Evolutionary conservation across 2,888 invertebrate genomes (phyloP), one percentile per base, ranked within the genome.

Genomic region (Gortyna flavago): DNA sequence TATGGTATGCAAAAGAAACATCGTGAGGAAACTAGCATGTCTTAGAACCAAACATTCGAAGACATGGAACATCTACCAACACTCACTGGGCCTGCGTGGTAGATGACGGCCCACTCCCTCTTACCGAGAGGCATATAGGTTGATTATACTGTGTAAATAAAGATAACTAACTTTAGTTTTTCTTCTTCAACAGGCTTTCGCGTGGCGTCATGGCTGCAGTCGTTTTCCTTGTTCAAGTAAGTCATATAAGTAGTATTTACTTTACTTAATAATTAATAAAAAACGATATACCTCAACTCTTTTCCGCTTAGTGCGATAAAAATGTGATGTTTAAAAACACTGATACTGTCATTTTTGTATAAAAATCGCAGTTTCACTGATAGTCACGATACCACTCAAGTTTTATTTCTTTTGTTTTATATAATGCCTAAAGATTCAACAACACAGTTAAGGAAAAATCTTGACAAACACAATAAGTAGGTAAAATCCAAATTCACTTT

Each of bases 141-240:
- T 25, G 25, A 25, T 54, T 54, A 54, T 54, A 25, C 54, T 35
- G 16, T 29, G 2, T 29, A 29, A 61, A 29, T 44, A 44, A 54
- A 5, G 8, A 54, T 76, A 29, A 44, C 13, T 61, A 62, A 77
- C 9, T n/a, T 59, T 57, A 7, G 1, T 64, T 71, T 66, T 54
- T 38, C 13, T 80, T 80, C 2, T 71, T 76, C 48, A 9, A 67
- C 80, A 80, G 80, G 70, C 79, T 25, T 79, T 79, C 79, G 72
- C 35, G 79, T 79, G 79, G 79, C 79, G 72, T 79, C 80, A 80
- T 80, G 80, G 76, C n/a, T n/a, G 21, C 59, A 80, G 13, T 61
- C 80, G 0, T 21, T 29, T 1, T 48, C 70, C 41, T 48, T 80
- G 18, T 62, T 61, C 71, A 77, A 71, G 80, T 80, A 77, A 80